These are phyloP conservation scores for Megastigmus dorsalis DNA, from an alignment of 2,888 invertebrate genomes.

Conservation along the genomic window DNA sequence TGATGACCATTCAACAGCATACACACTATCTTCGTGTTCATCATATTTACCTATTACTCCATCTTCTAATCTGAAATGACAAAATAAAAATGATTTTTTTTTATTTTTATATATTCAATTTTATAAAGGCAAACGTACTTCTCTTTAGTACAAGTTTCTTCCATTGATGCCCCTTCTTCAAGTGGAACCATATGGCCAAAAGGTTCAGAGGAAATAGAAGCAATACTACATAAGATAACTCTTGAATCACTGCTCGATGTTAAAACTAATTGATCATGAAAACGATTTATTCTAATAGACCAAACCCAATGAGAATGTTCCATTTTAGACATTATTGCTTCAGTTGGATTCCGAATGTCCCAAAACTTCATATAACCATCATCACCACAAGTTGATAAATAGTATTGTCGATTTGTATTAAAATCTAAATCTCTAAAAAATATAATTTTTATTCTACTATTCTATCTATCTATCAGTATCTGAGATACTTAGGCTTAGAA, in stretches of 20 bases:
- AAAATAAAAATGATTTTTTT: constrained; percentile 28
- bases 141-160: constrained; percentile 75
- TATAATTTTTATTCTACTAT: constrained; percentile 11
- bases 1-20: constrained; percentile 97
- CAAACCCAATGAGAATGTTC: constrained; percentile 97
- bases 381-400: constrained; percentile 94
- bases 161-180: constrained; percentile 71
- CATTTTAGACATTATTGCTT: constrained; percentile 86
- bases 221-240: constrained; percentile 90
- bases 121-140: constrained; percentile 69
- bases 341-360: constrained; percentile 90
- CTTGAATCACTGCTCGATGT: constrained; percentile 96
- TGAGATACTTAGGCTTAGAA: background rate
- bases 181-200: constrained; percentile 77
- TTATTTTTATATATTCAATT: background rate
- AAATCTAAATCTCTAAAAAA: constrained; percentile 89
- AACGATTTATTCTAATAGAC: constrained; percentile 95
- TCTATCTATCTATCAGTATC: no score
- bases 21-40: constrained; percentile 98
- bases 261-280: constrained; percentile 95
- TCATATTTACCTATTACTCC: constrained; percentile 94
- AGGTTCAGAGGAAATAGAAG: constrained; percentile 90
- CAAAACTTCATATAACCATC: constrained; percentile 96
- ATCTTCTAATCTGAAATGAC: constrained; percentile 81
- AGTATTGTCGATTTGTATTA: constrained; percentile 98